A percentile compares a stretch with the other conserved stretches of the same genome.
Conservation (phyloP, 2,797 vertebrate genomes). For the Megaceryle alcyon region DNA sequence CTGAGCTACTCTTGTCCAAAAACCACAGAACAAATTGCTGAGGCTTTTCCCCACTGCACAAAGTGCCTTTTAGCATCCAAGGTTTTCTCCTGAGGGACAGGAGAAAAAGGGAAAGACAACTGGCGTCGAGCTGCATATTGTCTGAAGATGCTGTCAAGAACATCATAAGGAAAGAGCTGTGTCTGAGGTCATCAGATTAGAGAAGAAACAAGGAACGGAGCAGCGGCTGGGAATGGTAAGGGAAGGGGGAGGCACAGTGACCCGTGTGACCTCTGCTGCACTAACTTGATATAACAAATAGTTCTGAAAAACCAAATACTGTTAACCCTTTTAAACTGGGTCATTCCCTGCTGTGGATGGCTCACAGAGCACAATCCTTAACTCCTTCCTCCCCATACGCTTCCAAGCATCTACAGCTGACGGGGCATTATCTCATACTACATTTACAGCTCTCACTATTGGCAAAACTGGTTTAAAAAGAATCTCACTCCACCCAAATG, state of each 20-base stretch:
- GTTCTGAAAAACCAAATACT: slow-evolving; percentile 79
- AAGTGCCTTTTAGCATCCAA: slow-evolving; percentile 74
- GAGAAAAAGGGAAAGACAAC: slow-evolving; percentile 60
- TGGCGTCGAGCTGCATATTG: slow-evolving; percentile 68
- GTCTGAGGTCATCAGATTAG: slow-evolving; percentile 80
- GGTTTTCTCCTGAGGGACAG: slow-evolving; percentile 70
- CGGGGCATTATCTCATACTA: too few relatives aligned
- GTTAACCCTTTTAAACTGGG: slow-evolving; percentile 80
- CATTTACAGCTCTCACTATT: background rate
- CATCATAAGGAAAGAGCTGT: slow-evolving; percentile 74
- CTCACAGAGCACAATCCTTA: slow-evolving; percentile 54
- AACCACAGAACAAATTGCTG: slow-evolving; percentile 71
- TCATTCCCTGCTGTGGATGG: slow-evolving; percentile 65
- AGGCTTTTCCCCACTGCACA: slow-evolving; percentile 28
- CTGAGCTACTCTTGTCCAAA: slow-evolving; percentile 47
- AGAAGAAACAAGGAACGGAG: slow-evolving; percentile 57
- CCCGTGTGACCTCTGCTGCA: slow-evolving; percentile 73
- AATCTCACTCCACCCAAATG: background rate
- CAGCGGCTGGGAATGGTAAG: slow-evolving; percentile 13
- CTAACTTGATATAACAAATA: slow-evolving; percentile 83
- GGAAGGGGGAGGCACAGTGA: slow-evolving; percentile 12
- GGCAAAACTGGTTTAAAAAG: background rate
- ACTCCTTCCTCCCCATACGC: slow-evolving; percentile 61
- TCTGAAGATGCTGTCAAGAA: slow-evolving; percentile 78
- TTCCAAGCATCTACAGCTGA: background rate